Evolutionary conservation across 2,888 invertebrate genomes (phyloP), one percentile per base, ranked within the genome.

Genomic region (Venusia cambrica): DNA sequence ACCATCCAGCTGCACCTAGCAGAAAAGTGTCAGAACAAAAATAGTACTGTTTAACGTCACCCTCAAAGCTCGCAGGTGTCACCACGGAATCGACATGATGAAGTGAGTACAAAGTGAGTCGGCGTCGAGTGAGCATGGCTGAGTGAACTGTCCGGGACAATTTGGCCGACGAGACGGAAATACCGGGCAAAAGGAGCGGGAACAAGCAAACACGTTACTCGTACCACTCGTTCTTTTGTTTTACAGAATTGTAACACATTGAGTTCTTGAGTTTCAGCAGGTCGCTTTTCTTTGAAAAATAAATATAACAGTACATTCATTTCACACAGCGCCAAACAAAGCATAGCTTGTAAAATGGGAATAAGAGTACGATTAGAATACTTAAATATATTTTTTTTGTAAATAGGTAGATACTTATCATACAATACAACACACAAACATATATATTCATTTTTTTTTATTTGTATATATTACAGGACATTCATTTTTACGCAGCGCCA

Each of bases 81-180:
- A 55, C 51, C 52, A 57, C 55, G 52, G 54, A 63, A 71, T 63
- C 55, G 62, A 66, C 65, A 57, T 70, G 71, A 71, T 70, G 65
- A 73, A 66, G 61, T 62, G 59, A 65, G 60, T 64, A 70, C 67
- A 70, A 73, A 73, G 68, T 53, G 60, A 55, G 47, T 53, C 51
- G 50, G 54, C 56, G 52, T 48, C 45, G 41, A 41, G 55, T 40
- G 54, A 48, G 40, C 48, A 61, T 62, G 70, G 52, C 37, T 51
- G 59, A 62, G 31, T 53, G 66, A 61, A 50, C 63, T 62, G 70
- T 73, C 71, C 60, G 51, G 55, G 48, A 50, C 66, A 62, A 72
- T 74, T 72, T 70, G 63, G 50, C 48, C 54, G 63, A 63, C 54
- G 60, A 52, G 57, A 62, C 60, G 54, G 62, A 69, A 67, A 73